phyloP scores from a whole-genome alignment of 2,113 vertebrate genomes.

The Protobothrops flavoviridis region DNA sequence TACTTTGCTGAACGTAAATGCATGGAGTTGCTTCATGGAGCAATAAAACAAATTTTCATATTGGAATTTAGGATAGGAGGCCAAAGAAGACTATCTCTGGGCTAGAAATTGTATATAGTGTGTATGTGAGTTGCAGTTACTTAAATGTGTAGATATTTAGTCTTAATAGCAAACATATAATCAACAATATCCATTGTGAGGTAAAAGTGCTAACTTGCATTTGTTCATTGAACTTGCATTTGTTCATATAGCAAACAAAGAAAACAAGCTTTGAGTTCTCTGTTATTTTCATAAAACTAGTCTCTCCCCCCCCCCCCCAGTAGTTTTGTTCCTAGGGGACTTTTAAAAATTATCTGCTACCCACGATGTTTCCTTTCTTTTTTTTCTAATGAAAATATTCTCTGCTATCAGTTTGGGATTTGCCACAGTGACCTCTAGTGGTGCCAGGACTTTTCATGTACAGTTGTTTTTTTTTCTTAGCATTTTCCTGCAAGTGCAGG shows the following conservation, averaged over 20 bases:
- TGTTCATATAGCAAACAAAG: neutral
- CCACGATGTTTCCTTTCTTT: neutral
- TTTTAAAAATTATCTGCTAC: neutral
- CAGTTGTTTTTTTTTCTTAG: neutral
- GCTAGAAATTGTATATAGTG: neutral
- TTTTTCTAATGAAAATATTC: neutral
- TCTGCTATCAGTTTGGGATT: neutral
- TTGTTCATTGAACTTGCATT: neutral
- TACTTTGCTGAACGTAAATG: neutral
- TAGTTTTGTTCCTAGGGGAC: neutral
- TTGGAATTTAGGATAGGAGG: neutral
- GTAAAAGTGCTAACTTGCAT: neutral
- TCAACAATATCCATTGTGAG: neutral
- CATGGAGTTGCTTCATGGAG: neutral
- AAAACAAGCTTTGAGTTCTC: neutral
- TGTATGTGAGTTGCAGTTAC: neutral
- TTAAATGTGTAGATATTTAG: neutral
- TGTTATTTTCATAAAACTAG: neutral
- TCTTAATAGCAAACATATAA: neutral
- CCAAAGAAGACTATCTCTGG: neutral
- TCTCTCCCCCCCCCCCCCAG: rapidly evolving
- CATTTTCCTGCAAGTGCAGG: neutral
- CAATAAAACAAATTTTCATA: neutral
- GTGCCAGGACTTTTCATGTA: neutral
- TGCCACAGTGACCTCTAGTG: constrained; percentile 5